These are phyloP conservation scores for Scaptomyza hsui DNA, from an alignment of 1,140 invertebrate species.

Conservation along the genomic window DNA sequence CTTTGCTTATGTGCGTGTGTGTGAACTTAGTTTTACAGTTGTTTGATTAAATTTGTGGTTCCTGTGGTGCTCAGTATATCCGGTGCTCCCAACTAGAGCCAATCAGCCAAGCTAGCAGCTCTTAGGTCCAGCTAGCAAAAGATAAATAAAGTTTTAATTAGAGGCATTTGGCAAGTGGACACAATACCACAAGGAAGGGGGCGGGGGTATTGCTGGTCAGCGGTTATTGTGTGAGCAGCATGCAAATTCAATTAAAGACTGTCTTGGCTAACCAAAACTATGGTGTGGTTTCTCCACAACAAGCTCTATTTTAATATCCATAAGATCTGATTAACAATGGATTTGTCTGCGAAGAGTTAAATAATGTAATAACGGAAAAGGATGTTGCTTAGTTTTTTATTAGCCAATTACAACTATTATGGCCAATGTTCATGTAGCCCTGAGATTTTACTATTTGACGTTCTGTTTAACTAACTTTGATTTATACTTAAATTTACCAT, in stretches of 20 bases:
- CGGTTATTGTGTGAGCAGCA: slow-evolving; percentile 43
- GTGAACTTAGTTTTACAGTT: slow-evolving; percentile 41
- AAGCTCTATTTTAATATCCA: slow-evolving; percentile 3
- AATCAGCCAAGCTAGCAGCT: slow-evolving; percentile 28
- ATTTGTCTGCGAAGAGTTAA: not conserved
- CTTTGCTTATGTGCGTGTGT: not conserved
- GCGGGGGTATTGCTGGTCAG: slow-evolving; percentile 2
- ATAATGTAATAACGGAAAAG: slow-evolving; percentile 13
- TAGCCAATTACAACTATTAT: not conserved
- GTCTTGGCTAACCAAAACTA: slow-evolving; percentile 8
- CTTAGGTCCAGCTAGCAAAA: slow-evolving; percentile 15
- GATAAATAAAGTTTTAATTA: slow-evolving; percentile 73
- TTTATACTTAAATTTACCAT: not conserved
- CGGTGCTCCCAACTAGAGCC: not conserved
- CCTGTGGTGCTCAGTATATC: slow-evolving; percentile 6
- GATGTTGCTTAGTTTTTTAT: slow-evolving; percentile 13
- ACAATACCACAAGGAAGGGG: not conserved
- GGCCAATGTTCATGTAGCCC: no score
- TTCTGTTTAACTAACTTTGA: not conserved
- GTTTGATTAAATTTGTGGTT: slow-evolving; percentile 70
- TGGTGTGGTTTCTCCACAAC: slow-evolving; percentile 11
- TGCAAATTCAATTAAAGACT: slow-evolving; percentile 49
- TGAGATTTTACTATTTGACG: no score
- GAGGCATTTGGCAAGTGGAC: slow-evolving; percentile 36
- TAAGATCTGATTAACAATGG: slow-evolving; percentile 21